Percentiles rank a stretch among this genome's conserved stretches.
These are phyloP conservation scores for Peromyscus californicus DNA, from an alignment of 2,113 vertebrate species.

Conservation along the genomic window DNA sequence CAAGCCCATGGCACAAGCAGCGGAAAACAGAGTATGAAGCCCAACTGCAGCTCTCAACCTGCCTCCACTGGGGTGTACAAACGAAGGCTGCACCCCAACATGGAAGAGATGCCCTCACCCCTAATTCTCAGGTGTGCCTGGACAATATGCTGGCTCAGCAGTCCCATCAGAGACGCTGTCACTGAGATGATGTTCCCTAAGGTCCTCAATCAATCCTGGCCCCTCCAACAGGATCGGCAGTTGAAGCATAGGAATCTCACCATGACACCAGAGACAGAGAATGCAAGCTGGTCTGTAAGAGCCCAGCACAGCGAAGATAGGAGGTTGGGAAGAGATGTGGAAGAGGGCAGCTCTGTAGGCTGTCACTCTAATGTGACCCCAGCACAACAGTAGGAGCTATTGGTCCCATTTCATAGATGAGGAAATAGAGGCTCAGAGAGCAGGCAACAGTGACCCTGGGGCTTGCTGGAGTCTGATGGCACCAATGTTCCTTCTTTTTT, in stretches of 20 bases:
- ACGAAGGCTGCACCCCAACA: not conserved
- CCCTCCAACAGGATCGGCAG: not conserved
- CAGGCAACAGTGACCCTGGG: not conserved
- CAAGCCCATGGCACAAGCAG: not conserved
- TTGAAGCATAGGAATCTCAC: rapidly evolving
- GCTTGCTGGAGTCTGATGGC: not conserved
- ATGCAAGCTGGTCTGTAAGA: too few relatives aligned
- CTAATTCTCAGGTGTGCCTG: not conserved
- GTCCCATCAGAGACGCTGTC: not conserved
- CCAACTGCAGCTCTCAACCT: rapidly evolving
- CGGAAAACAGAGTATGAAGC: rapidly evolving
- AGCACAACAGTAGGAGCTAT: not conserved
- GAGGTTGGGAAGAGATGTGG: not conserved
- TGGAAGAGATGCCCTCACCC: not conserved
- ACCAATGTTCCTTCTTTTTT: not conserved
- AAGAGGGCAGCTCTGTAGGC: not conserved
- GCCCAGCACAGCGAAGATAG: not conserved
- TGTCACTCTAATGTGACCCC: not conserved
- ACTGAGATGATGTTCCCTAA: not conserved
- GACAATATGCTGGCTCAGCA: not conserved
- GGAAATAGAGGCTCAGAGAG: not conserved
- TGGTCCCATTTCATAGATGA: constrained; percentile 12
- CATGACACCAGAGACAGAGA: not conserved
- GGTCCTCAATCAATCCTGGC: rapidly evolving
- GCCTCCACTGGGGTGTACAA: rapidly evolving